Evolutionary conservation across 1,140 invertebrate species (phyloP), one percentile per base, ranked within the genome.

Genomic region (Macrobrachium nipponense): DNA sequence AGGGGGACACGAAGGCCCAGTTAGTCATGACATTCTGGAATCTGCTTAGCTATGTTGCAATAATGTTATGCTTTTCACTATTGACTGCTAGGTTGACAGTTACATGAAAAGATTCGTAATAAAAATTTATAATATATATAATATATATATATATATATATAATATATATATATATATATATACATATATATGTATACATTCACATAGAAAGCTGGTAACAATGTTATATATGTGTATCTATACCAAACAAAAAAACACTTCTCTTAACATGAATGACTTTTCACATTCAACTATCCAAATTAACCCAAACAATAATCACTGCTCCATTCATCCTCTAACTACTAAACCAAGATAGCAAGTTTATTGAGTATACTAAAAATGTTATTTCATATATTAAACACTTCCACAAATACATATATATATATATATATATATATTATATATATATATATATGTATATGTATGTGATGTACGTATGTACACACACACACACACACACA

Each of bases 131-230:
- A 17, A 27, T 72, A 27, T 72, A 27, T 72, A 76, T 43, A 76
- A 76, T 76, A 51, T 76, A 58, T 58, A 23, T 76, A 43, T 2
- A 58, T 5, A 4, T 77, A 18, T 77, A 51, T 44, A 59, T 77
- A 72, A 44, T 77, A 51, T 77, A 77, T 77, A 44, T 77, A 77
- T 51, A 77, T 77, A 58, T 77, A 51, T 77, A 77, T 77, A 77
- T 77, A 77, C 18, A 77, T 77, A 77, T 58, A 76, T 8, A 76
- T 5, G 7, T 72, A 72, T 72, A 72, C 7, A 72, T 72, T 12
- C 27, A 27, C 27, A 27, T 72, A 27, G 15, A 27, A 17, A 23
- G 15, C 15, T 12, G 11, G 11, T 17, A 11, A 23, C 10, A 10
- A 11, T 17, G 15, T 11, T 72, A 23, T 72, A 23, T 72, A 23